Evolutionary conservation across 2,797 vertebrate genomes (phyloP).

Genomic region (Sphaeramia orbicularis): DNA sequence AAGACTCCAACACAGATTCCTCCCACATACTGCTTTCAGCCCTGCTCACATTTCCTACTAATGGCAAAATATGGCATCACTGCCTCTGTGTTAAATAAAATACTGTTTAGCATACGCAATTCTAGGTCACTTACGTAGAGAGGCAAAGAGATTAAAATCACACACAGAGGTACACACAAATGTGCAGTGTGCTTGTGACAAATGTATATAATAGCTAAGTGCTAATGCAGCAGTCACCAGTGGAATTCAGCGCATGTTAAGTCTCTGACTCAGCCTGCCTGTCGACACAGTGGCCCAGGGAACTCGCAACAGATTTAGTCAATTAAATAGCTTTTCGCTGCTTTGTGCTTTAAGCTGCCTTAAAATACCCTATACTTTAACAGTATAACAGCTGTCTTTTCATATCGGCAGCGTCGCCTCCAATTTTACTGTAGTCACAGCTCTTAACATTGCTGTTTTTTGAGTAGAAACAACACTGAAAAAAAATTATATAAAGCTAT

Average conservation of each 20-base stretch:
- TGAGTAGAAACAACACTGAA: not conserved
- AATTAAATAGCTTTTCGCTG: slow-evolving; percentile 41
- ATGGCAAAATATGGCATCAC: slow-evolving; percentile 28
- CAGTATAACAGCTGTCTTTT: slow-evolving; percentile 10
- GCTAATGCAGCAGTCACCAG: slow-evolving; percentile 33
- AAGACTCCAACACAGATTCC: slow-evolving; percentile 24
- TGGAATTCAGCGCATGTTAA: slow-evolving; percentile 35
- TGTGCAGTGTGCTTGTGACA: slow-evolving; percentile 24
- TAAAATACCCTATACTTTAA: slow-evolving; percentile 23
- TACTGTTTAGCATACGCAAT: slow-evolving; percentile 43
- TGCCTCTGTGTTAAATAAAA: slow-evolving; percentile 44
- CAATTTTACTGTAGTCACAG: not conserved
- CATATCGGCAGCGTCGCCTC: slow-evolving; percentile 15
- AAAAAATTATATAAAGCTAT: too few species aligned
- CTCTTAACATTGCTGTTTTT: not conserved
- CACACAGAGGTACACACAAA: slow-evolving; percentile 1
- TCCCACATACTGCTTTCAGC: slow-evolving; percentile 1
- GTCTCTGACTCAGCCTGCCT: slow-evolving; percentile 43
- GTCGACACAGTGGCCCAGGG: slow-evolving; percentile 33
- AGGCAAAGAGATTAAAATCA: slow-evolving; percentile 21
- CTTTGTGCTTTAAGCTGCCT: slow-evolving; percentile 21
- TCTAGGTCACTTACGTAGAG: slow-evolving; percentile 46
- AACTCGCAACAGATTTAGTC: slow-evolving; percentile 39
- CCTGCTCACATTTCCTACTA: slow-evolving; percentile 5
- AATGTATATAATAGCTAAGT: slow-evolving; percentile 46